Evolutionary conservation across 2,113 vertebrate genomes (phyloP), one percentile per base, ranked within the genome.

Genomic region (Bolborhynchus lineola): DNA sequence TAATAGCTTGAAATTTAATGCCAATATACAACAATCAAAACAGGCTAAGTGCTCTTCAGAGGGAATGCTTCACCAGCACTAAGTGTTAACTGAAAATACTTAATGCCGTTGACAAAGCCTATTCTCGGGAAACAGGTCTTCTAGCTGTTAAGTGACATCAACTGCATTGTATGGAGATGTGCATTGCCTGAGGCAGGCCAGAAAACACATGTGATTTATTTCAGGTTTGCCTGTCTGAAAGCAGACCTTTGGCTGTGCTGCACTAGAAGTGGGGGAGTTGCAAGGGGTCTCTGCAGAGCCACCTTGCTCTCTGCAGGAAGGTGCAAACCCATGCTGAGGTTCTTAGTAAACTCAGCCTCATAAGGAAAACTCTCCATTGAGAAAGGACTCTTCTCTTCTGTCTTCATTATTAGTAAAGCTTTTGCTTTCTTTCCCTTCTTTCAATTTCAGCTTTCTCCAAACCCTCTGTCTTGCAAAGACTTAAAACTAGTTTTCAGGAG

Each of bases 201-300:
- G 60, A 86, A 35, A 42, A 74, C 23, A 24, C 39, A 37, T 0
- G 1, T 24, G 18, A 26, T 53, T 85, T 64, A 39, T 47, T 26
- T 42, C 46, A 39, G 55, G 14, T 53, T 60, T 76, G 13, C 7
- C 3, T 13, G 21, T 50, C 62, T 64, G 35, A 86, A 18, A 4
- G 2, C n/a, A 82, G 41, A 33, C 2, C 31, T 17, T 53, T 33
- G 37, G 4, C 25, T 3, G 1, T 21, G 41, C 28, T 1, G 0
- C 7, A 23, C 35, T 24, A 17, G n/a, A 63, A 41, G 25, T 3
- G 7, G 9, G 15, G n/a, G 4, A n/a, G 13, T 16, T n/a, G 20
- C 16, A n/a, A 4, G 33, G 37, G 42, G 62, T 29, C 16, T 57
- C 71, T 57, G 24, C 26, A 21, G 71, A 74, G 12, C 16, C 19